Conservation (phyloP, 92 coral and sea anemone species). For the Porites rus region DNA sequence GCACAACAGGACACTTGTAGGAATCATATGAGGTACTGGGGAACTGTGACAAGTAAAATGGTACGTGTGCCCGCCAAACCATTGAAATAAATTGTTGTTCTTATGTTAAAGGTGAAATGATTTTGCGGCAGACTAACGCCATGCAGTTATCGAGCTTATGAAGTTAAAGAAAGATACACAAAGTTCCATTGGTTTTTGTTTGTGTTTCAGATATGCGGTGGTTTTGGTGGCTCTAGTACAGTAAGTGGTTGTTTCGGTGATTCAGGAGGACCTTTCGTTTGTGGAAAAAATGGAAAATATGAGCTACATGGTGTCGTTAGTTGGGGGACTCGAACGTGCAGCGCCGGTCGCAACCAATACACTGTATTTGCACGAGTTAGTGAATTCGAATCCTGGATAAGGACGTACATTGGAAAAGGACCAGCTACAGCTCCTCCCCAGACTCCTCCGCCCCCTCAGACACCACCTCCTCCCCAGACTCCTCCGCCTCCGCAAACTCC, state of each 20-base stretch:
- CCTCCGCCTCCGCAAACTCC: slow-evolving; percentile 50
- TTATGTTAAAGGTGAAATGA: too few relatives aligned
- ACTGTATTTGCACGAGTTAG: slow-evolving; percentile 85
- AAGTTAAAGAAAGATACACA: too few relatives aligned
- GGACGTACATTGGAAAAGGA: slow-evolving; percentile 59
- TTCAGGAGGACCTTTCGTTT: slow-evolving; percentile 89
- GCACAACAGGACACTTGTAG: slow-evolving; percentile 64
- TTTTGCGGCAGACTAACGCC: too few relatives aligned
- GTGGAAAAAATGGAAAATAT: slow-evolving; percentile 54
- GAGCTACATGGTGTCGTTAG: slow-evolving; percentile 78
- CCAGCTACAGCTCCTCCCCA: slow-evolving; percentile 25
- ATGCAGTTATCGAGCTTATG: too few relatives aligned
- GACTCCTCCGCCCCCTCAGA: slow-evolving; percentile 35
- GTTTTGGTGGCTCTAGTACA: slow-evolving; percentile 81
- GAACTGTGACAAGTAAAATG: slow-evolving; percentile 54
- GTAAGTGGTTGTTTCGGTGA: slow-evolving; percentile 89
- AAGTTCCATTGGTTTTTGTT: not conserved
- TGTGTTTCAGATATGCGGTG: slow-evolving; percentile 69
- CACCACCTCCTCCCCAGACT: slow-evolving; percentile 52
- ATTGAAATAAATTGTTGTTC: too few relatives aligned
- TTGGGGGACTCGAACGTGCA: slow-evolving; percentile 88
- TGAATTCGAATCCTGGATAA: slow-evolving; percentile 76
- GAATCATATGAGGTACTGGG: slow-evolving; percentile 64
- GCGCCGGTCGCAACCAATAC: slow-evolving; percentile 79
- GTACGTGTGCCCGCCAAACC: not conserved